These are phyloP conservation scores for Porites evermanni DNA, from an alignment of 92 coral and sea anemone genomes.

Conservation along the genomic window DNA sequence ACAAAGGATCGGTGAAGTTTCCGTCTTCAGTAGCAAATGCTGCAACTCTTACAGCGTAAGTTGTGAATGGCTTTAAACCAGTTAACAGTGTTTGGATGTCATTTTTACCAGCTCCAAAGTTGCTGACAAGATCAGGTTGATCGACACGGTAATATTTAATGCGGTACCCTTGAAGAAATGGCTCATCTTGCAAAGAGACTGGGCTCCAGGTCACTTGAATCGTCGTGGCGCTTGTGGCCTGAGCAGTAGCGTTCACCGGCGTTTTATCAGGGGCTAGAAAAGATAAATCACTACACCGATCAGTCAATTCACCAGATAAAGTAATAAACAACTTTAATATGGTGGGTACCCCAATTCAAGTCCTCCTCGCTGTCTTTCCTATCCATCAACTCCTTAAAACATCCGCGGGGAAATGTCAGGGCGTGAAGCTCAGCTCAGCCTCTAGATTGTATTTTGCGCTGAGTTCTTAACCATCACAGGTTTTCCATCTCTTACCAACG, in stretches of 20 bases:
- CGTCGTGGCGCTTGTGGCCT: constrained; percentile 30
- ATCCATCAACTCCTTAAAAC: too few species aligned
- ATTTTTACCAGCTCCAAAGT: not conserved
- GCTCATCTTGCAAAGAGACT: constrained; percentile 30
- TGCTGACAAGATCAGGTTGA: not conserved
- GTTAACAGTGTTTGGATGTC: constrained; percentile 20
- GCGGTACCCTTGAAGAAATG: constrained; percentile 62
- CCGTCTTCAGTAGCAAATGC: constrained; percentile 58
- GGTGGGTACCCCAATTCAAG: too few species aligned
- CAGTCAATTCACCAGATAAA: not conserved
- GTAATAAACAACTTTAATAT: not conserved
- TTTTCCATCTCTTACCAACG: too few species aligned
- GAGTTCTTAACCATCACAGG: too few species aligned
- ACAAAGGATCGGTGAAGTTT: constrained; percentile 60
- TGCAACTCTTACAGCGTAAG: constrained; percentile 55
- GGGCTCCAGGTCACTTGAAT: constrained; percentile 66
- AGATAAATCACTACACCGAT: not conserved
- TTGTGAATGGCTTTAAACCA: constrained; percentile 41
- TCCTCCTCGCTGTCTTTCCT: too few species aligned
- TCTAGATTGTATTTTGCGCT: too few species aligned
- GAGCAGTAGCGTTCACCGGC: constrained; percentile 57
- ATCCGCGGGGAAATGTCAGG: too few species aligned
- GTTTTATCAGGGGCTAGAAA: constrained; percentile 44
- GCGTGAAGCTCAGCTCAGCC: too few species aligned
- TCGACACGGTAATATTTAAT: constrained; percentile 21